Conservation (phyloP, 2,797 vertebrate species). For the Poecilia velifera region DNA sequence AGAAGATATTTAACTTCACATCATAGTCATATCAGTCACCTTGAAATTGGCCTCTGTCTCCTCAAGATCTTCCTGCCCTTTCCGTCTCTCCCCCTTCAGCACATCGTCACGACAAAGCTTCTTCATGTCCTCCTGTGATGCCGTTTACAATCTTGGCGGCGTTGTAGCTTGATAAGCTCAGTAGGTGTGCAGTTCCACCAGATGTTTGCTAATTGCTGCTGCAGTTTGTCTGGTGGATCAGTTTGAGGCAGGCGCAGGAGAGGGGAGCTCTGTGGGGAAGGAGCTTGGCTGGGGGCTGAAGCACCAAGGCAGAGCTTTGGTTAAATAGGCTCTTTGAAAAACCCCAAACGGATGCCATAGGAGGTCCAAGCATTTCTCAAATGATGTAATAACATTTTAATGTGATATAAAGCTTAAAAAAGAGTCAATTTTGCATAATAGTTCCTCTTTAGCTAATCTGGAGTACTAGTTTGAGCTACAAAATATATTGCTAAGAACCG, state of each 20-base stretch:
- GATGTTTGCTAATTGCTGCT: neutral
- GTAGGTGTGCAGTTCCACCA: neutral
- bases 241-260: neutral
- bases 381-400: neutral
- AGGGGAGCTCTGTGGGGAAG: too few relatives aligned
- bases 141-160: neutral
- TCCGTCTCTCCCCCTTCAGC: too few relatives aligned
- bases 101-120: too few relatives aligned
- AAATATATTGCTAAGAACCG: neutral
- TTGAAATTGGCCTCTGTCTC: neutral
- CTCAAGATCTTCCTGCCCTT: neutral
- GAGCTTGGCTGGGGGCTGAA: neutral
- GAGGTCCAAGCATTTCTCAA: neutral
- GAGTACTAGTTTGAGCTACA: neutral
- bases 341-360: neutral
- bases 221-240: neutral
- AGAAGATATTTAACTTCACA: neutral
- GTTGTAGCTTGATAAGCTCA: too few relatives aligned
- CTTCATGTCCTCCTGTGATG: neutral
- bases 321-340: neutral
- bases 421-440: neutral
- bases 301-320: neutral
- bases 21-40: neutral
- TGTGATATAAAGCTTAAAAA: neutral
- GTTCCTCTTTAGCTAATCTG: neutral